Conservation (phyloP, 2,888 invertebrate genomes). For the Drosophila multiciliata region DNA sequence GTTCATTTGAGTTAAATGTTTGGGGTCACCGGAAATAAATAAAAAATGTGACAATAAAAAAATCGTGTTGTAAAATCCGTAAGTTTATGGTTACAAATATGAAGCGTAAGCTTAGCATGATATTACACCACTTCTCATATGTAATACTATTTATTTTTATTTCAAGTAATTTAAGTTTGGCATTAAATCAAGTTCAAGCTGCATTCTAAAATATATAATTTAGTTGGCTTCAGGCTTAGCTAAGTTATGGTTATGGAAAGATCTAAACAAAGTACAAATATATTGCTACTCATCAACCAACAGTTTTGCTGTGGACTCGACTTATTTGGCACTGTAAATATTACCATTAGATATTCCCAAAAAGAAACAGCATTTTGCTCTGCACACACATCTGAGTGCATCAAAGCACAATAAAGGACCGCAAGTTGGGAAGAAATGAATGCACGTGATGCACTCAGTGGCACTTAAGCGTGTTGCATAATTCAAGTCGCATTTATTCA, state of each 20-base stretch:
- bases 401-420: not conserved
- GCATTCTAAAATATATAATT: not conserved
- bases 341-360: constrained; percentile 31
- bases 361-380: constrained; percentile 33
- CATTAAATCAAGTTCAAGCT: constrained; percentile 57
- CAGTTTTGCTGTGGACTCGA: not conserved
- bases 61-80: constrained; percentile 32
- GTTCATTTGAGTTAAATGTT: constrained; percentile 77
- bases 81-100: constrained; percentile 28
- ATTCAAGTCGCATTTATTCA: constrained; percentile 72
- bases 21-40: constrained; percentile 59
- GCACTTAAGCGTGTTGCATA: constrained; percentile 77
- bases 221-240: not conserved
- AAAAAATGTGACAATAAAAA: constrained; percentile 50
- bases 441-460: constrained; percentile 39
- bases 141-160: constrained; percentile 58
- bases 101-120: constrained; percentile 38
- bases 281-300: not conserved
- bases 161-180: constrained; percentile 66
- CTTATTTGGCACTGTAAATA: not conserved
- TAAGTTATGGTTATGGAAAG: not conserved
- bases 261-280: not conserved
- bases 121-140: constrained; percentile 3
- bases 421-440: constrained; percentile 13
- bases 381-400: constrained; percentile 1